A percentile compares a stretch with the other conserved stretches of the same genome.
These are phyloP conservation scores for Otolemur garnettii DNA, from an alignment of 2,113 vertebrate species.

Conservation along the genomic window DNA sequence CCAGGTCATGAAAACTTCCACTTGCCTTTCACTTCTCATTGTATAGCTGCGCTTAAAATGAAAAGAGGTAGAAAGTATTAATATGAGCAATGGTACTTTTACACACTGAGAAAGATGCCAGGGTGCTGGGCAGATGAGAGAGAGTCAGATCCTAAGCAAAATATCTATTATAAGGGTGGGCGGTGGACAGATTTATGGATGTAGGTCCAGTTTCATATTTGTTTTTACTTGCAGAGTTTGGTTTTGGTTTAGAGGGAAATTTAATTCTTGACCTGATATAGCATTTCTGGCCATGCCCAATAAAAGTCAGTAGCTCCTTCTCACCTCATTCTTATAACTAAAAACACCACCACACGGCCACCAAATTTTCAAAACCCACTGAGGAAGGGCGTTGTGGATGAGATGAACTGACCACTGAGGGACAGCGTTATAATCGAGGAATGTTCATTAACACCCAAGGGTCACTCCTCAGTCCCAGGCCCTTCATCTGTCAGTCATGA, in stretches of 20 bases:
- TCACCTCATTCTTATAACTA: neutral
- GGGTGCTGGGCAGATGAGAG: neutral
- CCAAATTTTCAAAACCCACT: neutral
- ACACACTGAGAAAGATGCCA: neutral
- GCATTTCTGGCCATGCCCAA: neutral
- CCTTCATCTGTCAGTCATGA: neutral
- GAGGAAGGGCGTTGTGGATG: neutral
- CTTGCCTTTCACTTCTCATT: neutral
- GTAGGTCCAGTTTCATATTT: neutral
- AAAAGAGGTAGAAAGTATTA: neutral
- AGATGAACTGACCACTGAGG: neutral
- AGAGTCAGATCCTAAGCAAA: neutral
- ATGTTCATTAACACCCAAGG: neutral
- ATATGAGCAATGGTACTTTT: too few species aligned
- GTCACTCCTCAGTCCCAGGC: neutral
- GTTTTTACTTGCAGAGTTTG: neutral
- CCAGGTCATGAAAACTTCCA: neutral
- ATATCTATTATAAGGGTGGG: neutral
- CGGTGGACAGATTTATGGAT: neutral
- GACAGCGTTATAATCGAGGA: neutral
- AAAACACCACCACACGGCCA: neutral
- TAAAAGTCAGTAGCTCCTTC: neutral
- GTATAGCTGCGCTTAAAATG: neutral
- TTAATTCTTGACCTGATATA: slow-evolving; percentile 29
- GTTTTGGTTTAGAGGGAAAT: neutral